These are phyloP conservation scores for Acanthochromis polyacanthus DNA, from an alignment of 2,113 vertebrate genomes.

Conservation along the genomic window DNA sequence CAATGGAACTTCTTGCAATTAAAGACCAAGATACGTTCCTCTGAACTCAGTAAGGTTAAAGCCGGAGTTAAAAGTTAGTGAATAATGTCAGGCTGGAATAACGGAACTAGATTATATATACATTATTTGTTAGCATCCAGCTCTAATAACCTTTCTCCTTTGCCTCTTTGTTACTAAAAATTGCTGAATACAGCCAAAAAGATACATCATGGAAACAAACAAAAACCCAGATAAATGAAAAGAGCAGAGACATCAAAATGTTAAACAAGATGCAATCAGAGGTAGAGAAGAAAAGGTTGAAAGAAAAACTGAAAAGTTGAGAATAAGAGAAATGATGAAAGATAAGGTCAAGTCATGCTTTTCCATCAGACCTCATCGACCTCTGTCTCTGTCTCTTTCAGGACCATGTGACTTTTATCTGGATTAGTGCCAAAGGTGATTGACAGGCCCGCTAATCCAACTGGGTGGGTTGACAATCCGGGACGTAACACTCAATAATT, in stretches of 20 bases:
- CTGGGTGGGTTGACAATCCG: conserved; percentile 44
- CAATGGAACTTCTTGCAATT: too few species aligned
- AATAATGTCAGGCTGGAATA: too few species aligned
- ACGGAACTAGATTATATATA: too few species aligned
- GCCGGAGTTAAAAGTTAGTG: too few species aligned
- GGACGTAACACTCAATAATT: conserved; percentile 67
- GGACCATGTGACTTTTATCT: conserved; percentile 71
- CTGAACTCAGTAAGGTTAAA: too few species aligned
- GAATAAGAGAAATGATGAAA: not conserved
- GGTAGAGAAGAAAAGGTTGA: not conserved
- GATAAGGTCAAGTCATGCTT: conserved; percentile 32
- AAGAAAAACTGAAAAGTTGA: not conserved
- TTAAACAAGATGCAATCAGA: not conserved
- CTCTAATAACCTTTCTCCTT: not conserved
- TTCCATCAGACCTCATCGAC: conserved; percentile 24
- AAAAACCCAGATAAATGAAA: not conserved
- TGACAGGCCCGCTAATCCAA: conserved; percentile 72
- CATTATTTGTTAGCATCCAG: too few species aligned
- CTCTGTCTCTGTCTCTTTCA: conserved; percentile 33
- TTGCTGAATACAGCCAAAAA: not conserved
- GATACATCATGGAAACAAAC: not conserved
- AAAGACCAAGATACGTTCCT: too few species aligned
- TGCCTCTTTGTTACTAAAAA: not conserved
- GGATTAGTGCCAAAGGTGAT: conserved; percentile 76
- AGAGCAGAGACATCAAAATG: not conserved